These are phyloP conservation scores for Barnardius zonarius DNA, from an alignment of 2,113 vertebrate species.

Conservation along the genomic window DNA sequence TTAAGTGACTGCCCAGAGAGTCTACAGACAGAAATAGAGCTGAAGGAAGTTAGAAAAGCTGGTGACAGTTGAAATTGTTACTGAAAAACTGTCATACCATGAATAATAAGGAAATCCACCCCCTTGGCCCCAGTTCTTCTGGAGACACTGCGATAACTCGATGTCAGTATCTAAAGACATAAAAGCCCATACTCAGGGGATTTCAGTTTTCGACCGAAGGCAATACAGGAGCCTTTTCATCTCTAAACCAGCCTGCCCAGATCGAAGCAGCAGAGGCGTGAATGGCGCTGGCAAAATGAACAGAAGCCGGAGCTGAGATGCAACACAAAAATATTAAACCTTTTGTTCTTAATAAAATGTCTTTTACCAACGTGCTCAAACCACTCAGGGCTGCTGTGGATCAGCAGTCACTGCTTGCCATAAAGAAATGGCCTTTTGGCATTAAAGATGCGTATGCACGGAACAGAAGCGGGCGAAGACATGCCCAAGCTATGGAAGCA, in stretches of 20 bases:
- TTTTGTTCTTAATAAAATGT: neutral
- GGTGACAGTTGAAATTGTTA: neutral
- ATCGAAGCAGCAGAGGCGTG: neutral
- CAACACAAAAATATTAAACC: neutral
- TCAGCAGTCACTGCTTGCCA: neutral
- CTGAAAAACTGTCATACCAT: neutral
- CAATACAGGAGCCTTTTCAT: neutral
- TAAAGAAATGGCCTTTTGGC: neutral
- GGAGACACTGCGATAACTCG: neutral
- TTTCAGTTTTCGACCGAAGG: neutral
- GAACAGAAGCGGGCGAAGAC: neutral
- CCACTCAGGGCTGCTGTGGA: neutral
- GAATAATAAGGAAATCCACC: neutral
- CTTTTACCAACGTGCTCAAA: neutral
- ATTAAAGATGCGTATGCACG: rapidly evolving
- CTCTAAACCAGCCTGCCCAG: neutral
- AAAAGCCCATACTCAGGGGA: neutral
- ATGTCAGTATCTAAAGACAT: neutral
- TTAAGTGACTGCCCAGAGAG: neutral
- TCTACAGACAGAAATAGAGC: neutral
- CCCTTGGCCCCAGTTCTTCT: neutral
- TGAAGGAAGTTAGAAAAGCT: neutral
- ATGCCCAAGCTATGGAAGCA: neutral
- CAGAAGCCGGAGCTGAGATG: neutral
- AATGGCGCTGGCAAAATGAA: neutral